phyloP scores from a whole-genome alignment of 2,113 vertebrate genomes.

The Sisor rabdophorus region DNA sequence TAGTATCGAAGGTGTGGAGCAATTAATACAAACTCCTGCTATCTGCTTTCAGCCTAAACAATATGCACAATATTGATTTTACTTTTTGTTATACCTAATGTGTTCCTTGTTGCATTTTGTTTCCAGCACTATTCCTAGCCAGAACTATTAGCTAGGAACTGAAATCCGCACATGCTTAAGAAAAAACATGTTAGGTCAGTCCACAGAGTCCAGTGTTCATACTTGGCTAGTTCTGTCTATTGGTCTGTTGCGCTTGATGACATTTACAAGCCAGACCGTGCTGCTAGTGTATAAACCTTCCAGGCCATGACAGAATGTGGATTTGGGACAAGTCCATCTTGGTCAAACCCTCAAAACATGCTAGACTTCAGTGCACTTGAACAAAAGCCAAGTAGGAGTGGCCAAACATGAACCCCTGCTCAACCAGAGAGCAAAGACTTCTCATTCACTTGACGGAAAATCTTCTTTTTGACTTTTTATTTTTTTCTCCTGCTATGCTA shows the following conservation, averaged over 20 bases:
- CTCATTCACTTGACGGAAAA: not conserved
- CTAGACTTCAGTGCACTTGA: conserved; percentile 62
- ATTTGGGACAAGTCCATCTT: conserved; percentile 63
- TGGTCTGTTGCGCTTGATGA: conserved; percentile 64
- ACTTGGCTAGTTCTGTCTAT: conserved; percentile 49
- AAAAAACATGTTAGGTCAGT: conserved; percentile 10
- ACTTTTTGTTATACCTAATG: not conserved
- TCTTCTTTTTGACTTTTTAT: conserved; percentile 1
- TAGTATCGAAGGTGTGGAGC: not conserved
- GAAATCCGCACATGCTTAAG: conserved; percentile 1
- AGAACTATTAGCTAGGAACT: conserved; percentile 12
- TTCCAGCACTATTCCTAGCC: no score
- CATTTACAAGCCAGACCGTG: conserved; percentile 67
- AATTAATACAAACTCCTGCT: conserved; percentile 12
- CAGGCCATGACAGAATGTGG: conserved; percentile 61
- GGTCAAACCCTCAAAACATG: conserved; percentile 55
- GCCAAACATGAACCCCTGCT: conserved; percentile 60
- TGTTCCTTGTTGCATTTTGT: not conserved
- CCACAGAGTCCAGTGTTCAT: conserved; percentile 42
- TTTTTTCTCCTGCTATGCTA: conserved; percentile 2
- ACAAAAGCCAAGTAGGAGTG: conserved; percentile 49
- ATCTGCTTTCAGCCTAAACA: conserved; percentile 18
- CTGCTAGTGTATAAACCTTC: conserved; percentile 58
- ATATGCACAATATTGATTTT: conserved; percentile 19
- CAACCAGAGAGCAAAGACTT: conserved; percentile 25